Evolutionary conservation across 1,140 invertebrate species (phyloP), one percentile per base, ranked within the genome.

Genomic region (Leptinotarsa texana): DNA sequence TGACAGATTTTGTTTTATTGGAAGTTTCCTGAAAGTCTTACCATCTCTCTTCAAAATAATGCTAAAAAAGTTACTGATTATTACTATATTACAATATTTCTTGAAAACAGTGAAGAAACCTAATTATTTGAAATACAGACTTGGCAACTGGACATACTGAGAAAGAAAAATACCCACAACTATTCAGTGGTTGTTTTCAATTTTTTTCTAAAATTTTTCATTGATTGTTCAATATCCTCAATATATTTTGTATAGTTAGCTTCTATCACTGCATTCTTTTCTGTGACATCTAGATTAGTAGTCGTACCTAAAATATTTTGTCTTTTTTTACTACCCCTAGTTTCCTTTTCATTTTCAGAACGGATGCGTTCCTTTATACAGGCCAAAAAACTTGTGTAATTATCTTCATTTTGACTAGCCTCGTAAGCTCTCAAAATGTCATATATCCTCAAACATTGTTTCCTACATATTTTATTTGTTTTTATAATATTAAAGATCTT

Each of bases 381-480:
- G 13, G 68, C 61, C 15, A 78, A 72, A 61, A 78, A 75, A 22
- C 76, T 76, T 13, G 68, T 68, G 63, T 79, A 79, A 13, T 74
- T 70, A 3, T 18, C 13, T 13, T 47, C 21, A 4, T 77, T 76
- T 51, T 77, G 42, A 4, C 65, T 61, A 2, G 79, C 65, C 18
- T 76, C 74, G 33, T 74, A 77, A 63, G 74, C 78, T 2, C 77
- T 49, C 57, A 83, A 75, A 66, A 83, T 80, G 63, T 83, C 82
- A 61, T 78, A 79, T 57, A 83, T 63, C 13, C 80, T 69, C 22
- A 77, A 76, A 22, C 73, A 68, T 63, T 83, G 82, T 51, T 74
- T 77, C 57, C 75, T 81, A n/a, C 78, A 73, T 11, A 83, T 77
- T 72, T 83, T 82, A 15, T 75, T 63, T 62, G 75, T 71, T 22